Conservation (phyloP, 2,797 vertebrate genomes). For the Tangara arthus region DNA sequence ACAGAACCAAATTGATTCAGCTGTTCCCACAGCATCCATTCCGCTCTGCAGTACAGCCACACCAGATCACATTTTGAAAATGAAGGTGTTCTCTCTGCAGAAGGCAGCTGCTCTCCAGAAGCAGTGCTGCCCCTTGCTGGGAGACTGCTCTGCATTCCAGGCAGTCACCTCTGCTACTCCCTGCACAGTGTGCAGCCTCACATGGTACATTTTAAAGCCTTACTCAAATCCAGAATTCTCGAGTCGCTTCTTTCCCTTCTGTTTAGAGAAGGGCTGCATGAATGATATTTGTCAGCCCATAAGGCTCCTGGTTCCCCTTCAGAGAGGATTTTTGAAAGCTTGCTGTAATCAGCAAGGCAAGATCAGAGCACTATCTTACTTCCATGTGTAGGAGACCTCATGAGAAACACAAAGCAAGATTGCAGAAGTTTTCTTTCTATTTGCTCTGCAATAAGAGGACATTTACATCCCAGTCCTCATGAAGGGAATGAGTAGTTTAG, state of each 20-base stretch:
- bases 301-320: neutral
- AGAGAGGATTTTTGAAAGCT: neutral
- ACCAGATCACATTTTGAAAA: neutral
- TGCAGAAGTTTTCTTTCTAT: neutral
- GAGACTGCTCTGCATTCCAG: constrained; percentile 30
- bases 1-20: neutral
- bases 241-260: neutral
- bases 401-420: neutral
- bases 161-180: neutral
- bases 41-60: neutral
- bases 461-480: neutral
- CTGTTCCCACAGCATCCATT: neutral
- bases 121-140: constrained; percentile 59
- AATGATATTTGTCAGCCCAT: neutral
- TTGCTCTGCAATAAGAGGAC: neutral
- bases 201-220: neutral
- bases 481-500: neutral
- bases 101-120: constrained; percentile 20
- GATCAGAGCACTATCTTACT: neutral
- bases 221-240: neutral
- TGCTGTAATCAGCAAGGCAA: neutral
- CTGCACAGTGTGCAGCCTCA: neutral
- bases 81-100: neutral
- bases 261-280: neutral
- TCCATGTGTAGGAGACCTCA: neutral